These are phyloP conservation scores for Spodoptera litura DNA, from an alignment of 1,140 invertebrate genomes.

Conservation along the genomic window DNA sequence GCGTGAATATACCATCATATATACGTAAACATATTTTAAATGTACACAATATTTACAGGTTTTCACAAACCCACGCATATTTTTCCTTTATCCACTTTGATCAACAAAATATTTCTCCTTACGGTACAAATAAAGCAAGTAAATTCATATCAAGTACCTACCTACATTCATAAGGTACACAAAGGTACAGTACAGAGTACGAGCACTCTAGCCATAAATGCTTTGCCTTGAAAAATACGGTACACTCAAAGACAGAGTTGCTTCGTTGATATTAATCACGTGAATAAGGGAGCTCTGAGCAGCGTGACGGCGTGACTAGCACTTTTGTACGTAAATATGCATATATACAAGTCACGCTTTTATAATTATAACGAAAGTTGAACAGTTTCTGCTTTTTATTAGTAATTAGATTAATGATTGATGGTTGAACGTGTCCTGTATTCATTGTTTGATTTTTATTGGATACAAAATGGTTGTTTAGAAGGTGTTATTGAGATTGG, in stretches of 20 bases:
- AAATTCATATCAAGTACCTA: not conserved
- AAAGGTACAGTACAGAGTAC: slow-evolving; percentile 9
- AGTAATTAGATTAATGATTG: not conserved
- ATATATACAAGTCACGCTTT: slow-evolving; percentile 9
- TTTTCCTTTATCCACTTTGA: no score
- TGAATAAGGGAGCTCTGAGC: slow-evolving; percentile 21
- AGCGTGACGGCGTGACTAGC: slow-evolving; percentile 39
- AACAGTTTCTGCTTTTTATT: not conserved
- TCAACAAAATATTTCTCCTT: no score
- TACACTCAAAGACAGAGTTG: slow-evolving; percentile 23
- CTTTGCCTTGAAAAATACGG: slow-evolving; percentile 34
- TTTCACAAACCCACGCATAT: no score
- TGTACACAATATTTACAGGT: no score
- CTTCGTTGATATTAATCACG: slow-evolving; percentile 44
- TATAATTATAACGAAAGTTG: slow-evolving; percentile 22
- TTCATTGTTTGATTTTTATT: no score
- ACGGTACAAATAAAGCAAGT: no score
- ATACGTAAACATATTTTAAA: no score
- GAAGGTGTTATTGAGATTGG: no score
- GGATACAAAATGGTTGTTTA: no score
- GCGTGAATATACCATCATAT: no score
- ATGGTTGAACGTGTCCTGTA: no score
- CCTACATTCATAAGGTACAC: not conserved
- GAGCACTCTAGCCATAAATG: slow-evolving; percentile 23
- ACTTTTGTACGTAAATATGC: slow-evolving; percentile 6